Evolutionary conservation across 2,113 vertebrate genomes (phyloP).

Genomic region (Python bivittatus): DNA sequence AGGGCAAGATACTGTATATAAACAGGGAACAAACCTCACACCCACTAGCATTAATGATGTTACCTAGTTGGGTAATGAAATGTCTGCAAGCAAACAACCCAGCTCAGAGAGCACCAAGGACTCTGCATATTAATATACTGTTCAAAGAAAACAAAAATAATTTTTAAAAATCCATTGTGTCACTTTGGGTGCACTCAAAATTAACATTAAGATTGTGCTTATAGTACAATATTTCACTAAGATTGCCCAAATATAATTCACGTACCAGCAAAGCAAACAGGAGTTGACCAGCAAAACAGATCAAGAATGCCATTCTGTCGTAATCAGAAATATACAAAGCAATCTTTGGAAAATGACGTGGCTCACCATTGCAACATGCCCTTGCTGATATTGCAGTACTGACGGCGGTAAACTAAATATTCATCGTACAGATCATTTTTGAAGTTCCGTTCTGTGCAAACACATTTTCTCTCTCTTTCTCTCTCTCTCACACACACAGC

Average conservation of each 20-base stretch:
- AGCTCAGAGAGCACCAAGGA: neutral
- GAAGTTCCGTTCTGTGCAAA: neutral
- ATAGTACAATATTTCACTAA: neutral
- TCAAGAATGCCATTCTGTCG: neutral
- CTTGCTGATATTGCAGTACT: neutral
- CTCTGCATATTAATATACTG: neutral
- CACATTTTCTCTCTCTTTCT: neutral
- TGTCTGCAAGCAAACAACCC: neutral
- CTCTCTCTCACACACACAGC: neutral
- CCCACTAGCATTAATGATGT: neutral
- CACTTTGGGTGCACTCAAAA: neutral
- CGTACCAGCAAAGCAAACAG: neutral
- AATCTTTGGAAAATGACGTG: neutral
- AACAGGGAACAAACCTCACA: neutral
- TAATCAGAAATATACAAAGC: neutral
- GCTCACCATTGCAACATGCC: neutral
- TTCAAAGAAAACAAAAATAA: neutral
- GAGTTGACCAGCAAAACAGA: neutral
- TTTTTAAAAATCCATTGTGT: neutral
- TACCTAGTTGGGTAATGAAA: neutral
- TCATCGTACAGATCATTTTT: conserved; percentile 6
- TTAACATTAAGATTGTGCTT: neutral
- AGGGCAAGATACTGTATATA: neutral
- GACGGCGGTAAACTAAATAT: neutral
- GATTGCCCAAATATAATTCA: neutral